These are phyloP conservation scores for Alcedo atthis DNA, from an alignment of 2,797 vertebrate genomes.

Conservation along the genomic window DNA sequence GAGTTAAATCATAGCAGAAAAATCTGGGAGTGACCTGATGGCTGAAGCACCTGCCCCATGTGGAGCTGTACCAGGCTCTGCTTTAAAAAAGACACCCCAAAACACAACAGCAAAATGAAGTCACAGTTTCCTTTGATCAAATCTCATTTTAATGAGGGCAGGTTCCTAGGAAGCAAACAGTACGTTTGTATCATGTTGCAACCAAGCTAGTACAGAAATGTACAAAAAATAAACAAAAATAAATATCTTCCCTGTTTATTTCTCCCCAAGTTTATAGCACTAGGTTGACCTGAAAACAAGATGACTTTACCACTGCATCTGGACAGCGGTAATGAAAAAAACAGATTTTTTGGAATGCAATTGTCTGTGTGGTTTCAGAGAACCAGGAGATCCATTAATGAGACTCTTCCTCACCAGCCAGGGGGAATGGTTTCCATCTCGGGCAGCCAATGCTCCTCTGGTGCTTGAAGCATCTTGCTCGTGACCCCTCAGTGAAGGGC, in stretches of 20 bases:
- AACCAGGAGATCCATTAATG: neutral
- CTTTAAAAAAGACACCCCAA: neutral
- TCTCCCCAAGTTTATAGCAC: slow-evolving; percentile 47
- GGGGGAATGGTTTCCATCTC: neutral
- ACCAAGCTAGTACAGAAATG: slow-evolving; percentile 47
- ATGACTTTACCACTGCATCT: neutral
- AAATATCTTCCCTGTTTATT: slow-evolving; percentile 47
- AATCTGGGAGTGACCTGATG: neutral
- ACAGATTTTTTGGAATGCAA: neutral
- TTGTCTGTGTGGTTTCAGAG: slow-evolving; percentile 16
- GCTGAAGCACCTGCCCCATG: neutral
- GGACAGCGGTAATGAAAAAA: neutral
- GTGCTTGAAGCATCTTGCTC: neutral
- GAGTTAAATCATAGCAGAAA: slow-evolving; percentile 35
- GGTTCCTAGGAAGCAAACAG: slow-evolving; percentile 43
- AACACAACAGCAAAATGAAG: neutral
- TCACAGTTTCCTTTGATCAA: slow-evolving; percentile 25
- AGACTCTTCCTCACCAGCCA: neutral
- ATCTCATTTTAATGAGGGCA: slow-evolving; percentile 69
- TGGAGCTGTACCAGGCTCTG: neutral
- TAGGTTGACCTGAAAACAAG: slow-evolving; percentile 36
- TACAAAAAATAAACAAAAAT: slow-evolving; percentile 60
- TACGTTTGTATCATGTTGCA: slow-evolving; percentile 26
- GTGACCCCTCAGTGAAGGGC: neutral
- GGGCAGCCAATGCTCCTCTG: neutral